phyloP scores from a whole-genome alignment of 2,797 vertebrate species.

The Gastrophryne carolinensis region DNA sequence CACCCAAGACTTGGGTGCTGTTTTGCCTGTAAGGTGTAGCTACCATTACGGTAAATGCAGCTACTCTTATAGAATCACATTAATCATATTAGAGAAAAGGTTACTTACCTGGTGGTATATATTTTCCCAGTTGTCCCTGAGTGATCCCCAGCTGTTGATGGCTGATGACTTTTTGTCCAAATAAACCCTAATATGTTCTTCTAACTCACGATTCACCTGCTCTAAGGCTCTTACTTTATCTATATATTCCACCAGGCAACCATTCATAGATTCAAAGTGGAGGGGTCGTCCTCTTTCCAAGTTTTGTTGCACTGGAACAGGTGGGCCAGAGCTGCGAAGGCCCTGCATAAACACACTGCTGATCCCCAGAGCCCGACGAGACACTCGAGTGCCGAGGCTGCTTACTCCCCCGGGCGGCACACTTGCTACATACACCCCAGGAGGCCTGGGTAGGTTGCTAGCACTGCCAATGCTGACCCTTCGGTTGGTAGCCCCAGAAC shows the following conservation, averaged over 20 bases:
- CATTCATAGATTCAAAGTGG: slow-evolving; percentile 75
- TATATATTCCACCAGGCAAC: slow-evolving; percentile 85
- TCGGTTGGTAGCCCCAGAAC: slow-evolving; percentile 58
- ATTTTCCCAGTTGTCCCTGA: slow-evolving; percentile 83
- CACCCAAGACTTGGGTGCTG: too few species aligned
- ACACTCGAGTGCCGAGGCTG: slow-evolving; percentile 80
- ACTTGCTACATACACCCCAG: slow-evolving; percentile 73
- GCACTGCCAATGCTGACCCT: slow-evolving; percentile 61
- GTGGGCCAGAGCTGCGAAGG: slow-evolving; percentile 75
- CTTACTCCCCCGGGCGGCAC: slow-evolving; percentile 65
- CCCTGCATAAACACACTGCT: slow-evolving; percentile 92
- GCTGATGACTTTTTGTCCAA: slow-evolving; percentile 81
- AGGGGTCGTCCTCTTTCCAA: slow-evolving; percentile 62
- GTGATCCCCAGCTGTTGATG: slow-evolving; percentile 75
- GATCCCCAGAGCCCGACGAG: slow-evolving; percentile 86
- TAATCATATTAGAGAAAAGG: neutral
- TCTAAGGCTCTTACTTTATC: slow-evolving; percentile 88
- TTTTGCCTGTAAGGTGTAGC: too few species aligned
- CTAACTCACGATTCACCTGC: slow-evolving; percentile 86
- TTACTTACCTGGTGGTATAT: slow-evolving; percentile 84
- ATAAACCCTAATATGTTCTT: slow-evolving; percentile 80
- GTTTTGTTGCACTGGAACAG: slow-evolving; percentile 64
- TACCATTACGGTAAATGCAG: neutral
- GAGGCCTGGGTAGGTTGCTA: slow-evolving; percentile 55
- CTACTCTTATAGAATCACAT: neutral